Base-by-base conservation (phyloP, 2,797 vertebrate genomes). In the Lagodon rhomboides region DNA sequence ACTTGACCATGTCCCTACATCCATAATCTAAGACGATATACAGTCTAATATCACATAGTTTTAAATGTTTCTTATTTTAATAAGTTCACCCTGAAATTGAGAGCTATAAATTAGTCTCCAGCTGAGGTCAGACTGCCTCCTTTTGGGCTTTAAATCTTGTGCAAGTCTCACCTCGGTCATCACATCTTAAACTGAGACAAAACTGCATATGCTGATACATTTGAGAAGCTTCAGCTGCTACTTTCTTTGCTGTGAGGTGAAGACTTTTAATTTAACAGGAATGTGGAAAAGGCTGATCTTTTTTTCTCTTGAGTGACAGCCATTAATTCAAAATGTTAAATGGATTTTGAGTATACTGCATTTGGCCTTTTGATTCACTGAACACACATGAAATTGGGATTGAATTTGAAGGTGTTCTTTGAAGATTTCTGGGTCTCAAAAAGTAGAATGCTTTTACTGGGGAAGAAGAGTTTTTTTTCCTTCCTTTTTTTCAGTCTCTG, bases 401-500 rank as follows among this genome's bases (percentile, higher is more conserved):
- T 80, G 56, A 54, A 47, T 55, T 56, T 46, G 5, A 13, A 43
- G 44, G 16, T 44, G 12, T 53, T 69, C n/a, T 70, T 51, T 63
- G 30, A 64, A 30, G 22, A 10, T 41, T 56, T 76, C 34, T 25
- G 17, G 18, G 47, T 38, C 30, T 77, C 25, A 67, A 53, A 77
- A 50, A 75, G 55, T 27, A 50, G 10, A 47, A 38, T 51, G 62
- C 53, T 75, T 13, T 77, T 75, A 55, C 49, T 56, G 60, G 44
- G 53, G 47, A 77, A 23, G 66, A 67, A 22, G 74, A 49, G 4
- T 53, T n/a, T 44, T 44, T 43, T 51, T 30, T 56, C 30, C 15
- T 9, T 34, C 34, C 20, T 38, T 54, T 51, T 27, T 20, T 10
- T 30, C 25, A 27, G 43, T 75, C 54, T 54, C 22, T 70, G 68